These are phyloP conservation scores for Ectropis crepuscularia DNA, from an alignment of 2,888 invertebrate species.

Conservation along the genomic window DNA sequence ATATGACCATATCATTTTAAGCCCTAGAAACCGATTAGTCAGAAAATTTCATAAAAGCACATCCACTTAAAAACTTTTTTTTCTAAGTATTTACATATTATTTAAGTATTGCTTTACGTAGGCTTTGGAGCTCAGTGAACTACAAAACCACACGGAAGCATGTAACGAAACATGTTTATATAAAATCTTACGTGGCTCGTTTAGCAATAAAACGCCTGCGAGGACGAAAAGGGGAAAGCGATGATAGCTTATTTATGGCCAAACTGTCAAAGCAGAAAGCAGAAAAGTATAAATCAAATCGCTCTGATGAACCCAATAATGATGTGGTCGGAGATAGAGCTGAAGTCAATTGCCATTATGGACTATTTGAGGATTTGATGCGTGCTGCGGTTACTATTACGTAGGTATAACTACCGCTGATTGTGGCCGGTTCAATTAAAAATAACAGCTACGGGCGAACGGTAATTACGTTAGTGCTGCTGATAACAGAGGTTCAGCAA, in stretches of 20 bases:
- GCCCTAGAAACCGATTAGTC: no score
- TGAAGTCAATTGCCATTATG: conserved; percentile 43
- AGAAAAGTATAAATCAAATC: conserved; percentile 50
- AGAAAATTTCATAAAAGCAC: no score
- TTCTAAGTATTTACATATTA: no score
- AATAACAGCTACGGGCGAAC: conserved; percentile 1
- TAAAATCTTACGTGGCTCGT: conserved; percentile 8
- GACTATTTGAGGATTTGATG: conserved; percentile 41
- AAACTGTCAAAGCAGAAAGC: conserved; percentile 47
- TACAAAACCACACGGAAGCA: conserved; percentile 8
- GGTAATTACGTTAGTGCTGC: not conserved
- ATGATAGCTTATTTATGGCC: conserved; percentile 42
- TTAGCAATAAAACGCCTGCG: conserved; percentile 29
- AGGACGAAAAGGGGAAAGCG: conserved; percentile 33
- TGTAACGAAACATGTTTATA: conserved; percentile 3
- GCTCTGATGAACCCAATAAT: conserved; percentile 47
- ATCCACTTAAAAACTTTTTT: no score
- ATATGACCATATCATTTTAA: no score
- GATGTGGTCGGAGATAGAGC: conserved; percentile 48
- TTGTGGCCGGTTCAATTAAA: conserved; percentile 19
- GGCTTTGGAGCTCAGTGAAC: no score
- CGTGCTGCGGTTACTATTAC: conserved; percentile 46
- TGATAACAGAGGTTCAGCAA: no score
- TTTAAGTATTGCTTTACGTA: no score
- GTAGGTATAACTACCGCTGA: conserved; percentile 18